phyloP scores from a whole-genome alignment of 2,888 invertebrate species.

The Epirrita christyi region DNA sequence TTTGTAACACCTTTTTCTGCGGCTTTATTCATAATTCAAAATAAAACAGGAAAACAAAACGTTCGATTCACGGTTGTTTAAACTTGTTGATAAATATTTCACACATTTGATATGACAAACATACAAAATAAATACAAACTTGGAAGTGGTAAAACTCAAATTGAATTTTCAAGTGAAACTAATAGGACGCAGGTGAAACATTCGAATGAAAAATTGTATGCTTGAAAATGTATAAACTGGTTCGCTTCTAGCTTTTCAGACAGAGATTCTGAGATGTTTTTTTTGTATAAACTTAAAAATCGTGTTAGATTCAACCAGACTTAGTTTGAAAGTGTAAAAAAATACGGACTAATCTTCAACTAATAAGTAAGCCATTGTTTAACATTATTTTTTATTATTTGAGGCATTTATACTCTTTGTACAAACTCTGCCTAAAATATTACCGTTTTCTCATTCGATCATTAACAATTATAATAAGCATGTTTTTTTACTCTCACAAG shows the following conservation, averaged over 20 bases:
- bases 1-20: too few species aligned
- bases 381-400: too few species aligned
- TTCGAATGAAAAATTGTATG: constrained; percentile 58
- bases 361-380: background rate
- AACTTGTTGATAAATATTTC: background rate
- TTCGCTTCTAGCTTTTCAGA: background rate
- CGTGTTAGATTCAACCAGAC: background rate
- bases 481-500: too few species aligned
- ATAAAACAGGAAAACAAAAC: background rate
- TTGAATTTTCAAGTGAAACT: constrained; percentile 60
- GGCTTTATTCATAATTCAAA: too few species aligned
- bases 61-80: background rate
- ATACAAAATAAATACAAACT: constrained; percentile 40
- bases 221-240: constrained; percentile 24
- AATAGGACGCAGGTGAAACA: constrained; percentile 70
- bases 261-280: too few species aligned
- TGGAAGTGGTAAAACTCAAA: constrained; percentile 55
- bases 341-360: background rate
- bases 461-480: too few species aligned
- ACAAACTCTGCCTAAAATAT: too few species aligned
- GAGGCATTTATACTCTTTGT: too few species aligned
- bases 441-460: too few species aligned
- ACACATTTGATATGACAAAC: constrained; percentile 21
- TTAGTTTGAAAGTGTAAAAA: background rate
- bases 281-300: too few species aligned